Evolutionary conservation across 2,888 invertebrate species (phyloP).

Genomic region (Myopa testacea): DNA sequence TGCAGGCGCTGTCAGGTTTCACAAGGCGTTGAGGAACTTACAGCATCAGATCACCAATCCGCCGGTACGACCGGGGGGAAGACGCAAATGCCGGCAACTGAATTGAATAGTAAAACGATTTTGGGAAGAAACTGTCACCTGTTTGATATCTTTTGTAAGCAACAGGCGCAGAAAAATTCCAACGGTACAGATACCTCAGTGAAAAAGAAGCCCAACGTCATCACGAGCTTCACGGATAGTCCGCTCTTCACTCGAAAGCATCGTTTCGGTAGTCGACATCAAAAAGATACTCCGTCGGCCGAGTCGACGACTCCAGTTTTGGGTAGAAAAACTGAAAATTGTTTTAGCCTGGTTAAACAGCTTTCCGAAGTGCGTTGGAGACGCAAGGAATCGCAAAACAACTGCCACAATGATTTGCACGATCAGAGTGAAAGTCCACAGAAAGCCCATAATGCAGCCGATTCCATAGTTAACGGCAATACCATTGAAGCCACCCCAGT

Average conservation of each 20-base stretch:
- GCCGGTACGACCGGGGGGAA: background rate
- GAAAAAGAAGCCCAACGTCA: constrained; percentile 67
- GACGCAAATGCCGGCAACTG: constrained; percentile 36
- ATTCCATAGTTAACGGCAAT: constrained; percentile 44
- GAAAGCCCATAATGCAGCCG: constrained; percentile 28
- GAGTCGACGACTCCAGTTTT: constrained; percentile 63
- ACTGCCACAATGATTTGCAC: constrained; percentile 31
- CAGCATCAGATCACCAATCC: constrained; percentile 45
- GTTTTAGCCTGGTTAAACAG: constrained; percentile 67
- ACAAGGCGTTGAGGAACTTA: background rate
- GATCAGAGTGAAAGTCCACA: background rate
- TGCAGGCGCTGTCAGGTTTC: constrained; percentile 61
- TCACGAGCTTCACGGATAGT: constrained; percentile 69
- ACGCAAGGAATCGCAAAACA: constrained; percentile 60
- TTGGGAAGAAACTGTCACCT: constrained; percentile 35
- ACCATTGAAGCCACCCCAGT: constrained; percentile 65
- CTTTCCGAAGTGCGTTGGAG: constrained; percentile 66
- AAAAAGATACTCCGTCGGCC: constrained; percentile 51
- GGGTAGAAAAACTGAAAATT: constrained; percentile 63
- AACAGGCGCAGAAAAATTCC: constrained; percentile 36
- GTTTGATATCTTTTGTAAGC: constrained; percentile 40
- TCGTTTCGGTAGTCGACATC: constrained; percentile 63
- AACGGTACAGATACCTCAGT: constrained; percentile 41
- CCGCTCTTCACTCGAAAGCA: constrained; percentile 68
- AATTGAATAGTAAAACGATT: constrained; percentile 25